Percentiles rank a stretch among this genome's conserved stretches.
These are phyloP conservation scores for Drosophila monieri DNA, from an alignment of 2,888 invertebrate species.

Conservation along the genomic window DNA sequence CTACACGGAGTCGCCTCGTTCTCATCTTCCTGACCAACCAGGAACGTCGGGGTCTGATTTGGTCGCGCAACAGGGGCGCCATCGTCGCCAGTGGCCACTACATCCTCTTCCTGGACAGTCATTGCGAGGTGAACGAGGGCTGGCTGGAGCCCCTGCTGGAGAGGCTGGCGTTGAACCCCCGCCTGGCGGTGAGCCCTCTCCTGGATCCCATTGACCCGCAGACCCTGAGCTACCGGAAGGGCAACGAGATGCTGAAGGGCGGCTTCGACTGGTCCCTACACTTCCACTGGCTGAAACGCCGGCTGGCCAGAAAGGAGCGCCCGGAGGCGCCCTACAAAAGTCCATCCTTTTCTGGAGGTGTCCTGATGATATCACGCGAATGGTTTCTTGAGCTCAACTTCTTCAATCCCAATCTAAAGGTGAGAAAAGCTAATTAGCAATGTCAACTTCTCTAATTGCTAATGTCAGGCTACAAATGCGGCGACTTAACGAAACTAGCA, in stretches of 20 bases:
- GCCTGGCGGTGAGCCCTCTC: conserved; percentile 83
- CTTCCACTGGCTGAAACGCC: conserved; percentile 84
- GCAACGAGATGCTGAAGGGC: conserved; percentile 82
- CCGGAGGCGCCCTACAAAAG: conserved; percentile 64
- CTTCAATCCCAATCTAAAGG: conserved; percentile 82
- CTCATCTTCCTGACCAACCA: conserved; percentile 62
- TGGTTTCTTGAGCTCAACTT: conserved; percentile 83
- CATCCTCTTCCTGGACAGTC: conserved; percentile 84
- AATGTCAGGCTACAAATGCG: conserved; percentile 35
- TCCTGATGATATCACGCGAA: conserved; percentile 83
- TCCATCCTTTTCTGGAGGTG: conserved; percentile 82
- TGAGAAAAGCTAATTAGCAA: conserved; percentile 64
- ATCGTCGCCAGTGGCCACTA: conserved; percentile 80
- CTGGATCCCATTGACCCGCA: conserved; percentile 84
- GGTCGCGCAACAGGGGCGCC: conserved; percentile 83
- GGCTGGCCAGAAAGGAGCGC: conserved; percentile 38
- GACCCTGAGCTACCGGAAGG: conserved; percentile 82
- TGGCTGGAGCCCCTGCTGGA: conserved; percentile 84
- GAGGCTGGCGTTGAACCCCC: conserved; percentile 52
- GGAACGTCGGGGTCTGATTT: conserved; percentile 81
- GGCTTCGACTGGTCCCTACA: conserved; percentile 85
- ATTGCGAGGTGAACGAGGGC: conserved; percentile 83
- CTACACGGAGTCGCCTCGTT: neutral
- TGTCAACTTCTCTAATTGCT: conserved; percentile 63
- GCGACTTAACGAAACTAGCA: conserved; percentile 2